phyloP scores from a whole-genome alignment of 2,888 invertebrate species.

The Tineola bisselliella region DNA sequence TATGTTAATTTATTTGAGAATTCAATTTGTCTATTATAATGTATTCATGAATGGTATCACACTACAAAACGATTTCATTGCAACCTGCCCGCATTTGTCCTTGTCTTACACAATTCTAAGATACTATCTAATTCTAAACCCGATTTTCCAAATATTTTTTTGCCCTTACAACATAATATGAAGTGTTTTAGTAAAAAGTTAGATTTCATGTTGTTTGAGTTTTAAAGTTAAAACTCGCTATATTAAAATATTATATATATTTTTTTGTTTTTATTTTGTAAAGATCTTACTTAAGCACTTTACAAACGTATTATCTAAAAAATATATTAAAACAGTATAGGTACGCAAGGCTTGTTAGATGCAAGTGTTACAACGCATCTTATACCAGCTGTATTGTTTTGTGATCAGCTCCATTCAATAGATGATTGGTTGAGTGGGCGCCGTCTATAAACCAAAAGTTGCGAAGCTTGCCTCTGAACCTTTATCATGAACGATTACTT shows the following conservation, averaged over 20 bases:
- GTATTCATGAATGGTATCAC: constrained; percentile 41
- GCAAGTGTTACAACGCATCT: background rate
- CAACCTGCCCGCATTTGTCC: constrained; percentile 29
- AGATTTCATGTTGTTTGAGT: no score
- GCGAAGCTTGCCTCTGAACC: background rate
- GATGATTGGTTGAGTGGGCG: constrained; percentile 8
- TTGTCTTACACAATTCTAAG: constrained; percentile 1
- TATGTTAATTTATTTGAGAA: constrained; percentile 61
- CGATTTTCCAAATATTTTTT: no score
- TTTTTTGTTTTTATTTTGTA: no score
- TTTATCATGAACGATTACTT: background rate
- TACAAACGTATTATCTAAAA: no score
- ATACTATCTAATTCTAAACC: no score
- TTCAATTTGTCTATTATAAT: constrained; percentile 60
- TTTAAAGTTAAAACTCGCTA: no score
- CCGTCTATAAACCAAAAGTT: constrained; percentile 6
- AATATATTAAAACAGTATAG: no score
- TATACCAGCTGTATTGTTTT: background rate
- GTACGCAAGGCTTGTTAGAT: no score
- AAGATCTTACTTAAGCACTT: no score
- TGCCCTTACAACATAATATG: no score
- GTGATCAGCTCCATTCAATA: background rate
- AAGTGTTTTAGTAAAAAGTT: no score
- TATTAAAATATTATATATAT: no score
- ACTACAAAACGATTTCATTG: constrained; percentile 22